Evolutionary conservation across 2,113 vertebrate species (phyloP).

Genomic region (Cricetomys ansorgei): DNA sequence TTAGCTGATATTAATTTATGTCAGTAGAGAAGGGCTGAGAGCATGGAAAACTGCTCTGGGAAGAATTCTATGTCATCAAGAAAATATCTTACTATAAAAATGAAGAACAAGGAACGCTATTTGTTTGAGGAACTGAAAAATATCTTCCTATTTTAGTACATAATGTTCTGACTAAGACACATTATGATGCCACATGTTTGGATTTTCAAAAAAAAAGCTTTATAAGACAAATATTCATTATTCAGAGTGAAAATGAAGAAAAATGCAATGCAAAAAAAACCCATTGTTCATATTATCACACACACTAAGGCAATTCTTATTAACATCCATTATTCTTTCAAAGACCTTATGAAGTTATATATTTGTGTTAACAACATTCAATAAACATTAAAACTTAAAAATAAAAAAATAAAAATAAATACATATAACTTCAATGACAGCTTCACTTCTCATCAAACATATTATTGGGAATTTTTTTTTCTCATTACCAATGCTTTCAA

Average conservation of each 20-base stretch:
- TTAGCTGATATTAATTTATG: slow-evolving; percentile 55
- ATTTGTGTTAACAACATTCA: slow-evolving; percentile 2
- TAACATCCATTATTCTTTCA: slow-evolving; percentile 9
- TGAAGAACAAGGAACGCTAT: background rate
- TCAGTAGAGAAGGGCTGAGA: background rate
- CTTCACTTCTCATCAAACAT: background rate
- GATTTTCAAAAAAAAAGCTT: slow-evolving; percentile 45
- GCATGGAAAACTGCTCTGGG: background rate
- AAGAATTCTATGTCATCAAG: background rate
- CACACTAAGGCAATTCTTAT: background rate
- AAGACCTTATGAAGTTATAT: background rate
- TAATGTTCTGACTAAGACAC: background rate
- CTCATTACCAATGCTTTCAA: background rate
- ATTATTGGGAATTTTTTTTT: background rate
- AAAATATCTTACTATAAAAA: slow-evolving; percentile 26
- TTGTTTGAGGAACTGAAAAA: background rate
- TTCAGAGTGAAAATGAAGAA: slow-evolving; percentile 11
- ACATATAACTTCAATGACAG: background rate
- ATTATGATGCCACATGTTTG: background rate
- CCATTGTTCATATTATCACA: background rate
- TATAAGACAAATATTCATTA: background rate
- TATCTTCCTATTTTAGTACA: background rate
- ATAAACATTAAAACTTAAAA: slow-evolving; percentile 2
- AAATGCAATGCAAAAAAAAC: background rate
- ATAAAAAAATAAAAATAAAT: background rate